Evolutionary conservation across 2,888 invertebrate species (phyloP).

Genomic region (Alitta virens): DNA sequence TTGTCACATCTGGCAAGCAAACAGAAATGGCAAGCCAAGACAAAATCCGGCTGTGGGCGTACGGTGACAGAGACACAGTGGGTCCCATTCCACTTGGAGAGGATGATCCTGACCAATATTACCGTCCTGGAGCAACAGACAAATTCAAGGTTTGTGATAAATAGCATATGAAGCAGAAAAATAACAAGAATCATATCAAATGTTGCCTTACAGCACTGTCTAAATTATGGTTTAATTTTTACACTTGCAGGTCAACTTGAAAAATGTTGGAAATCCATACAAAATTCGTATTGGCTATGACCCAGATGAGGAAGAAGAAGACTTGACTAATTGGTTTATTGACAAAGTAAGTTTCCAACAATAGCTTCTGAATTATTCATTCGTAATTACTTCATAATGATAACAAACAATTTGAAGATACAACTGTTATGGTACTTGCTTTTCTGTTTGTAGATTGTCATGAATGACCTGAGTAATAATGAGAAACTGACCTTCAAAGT

Average conservation of each 20-base stretch:
- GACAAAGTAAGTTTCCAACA: constrained; percentile 39
- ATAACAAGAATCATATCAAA: too few relatives aligned
- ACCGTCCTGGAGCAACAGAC: constrained; percentile 20
- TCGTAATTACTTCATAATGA: too few relatives aligned
- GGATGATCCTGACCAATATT: constrained; percentile 27
- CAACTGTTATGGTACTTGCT: too few relatives aligned
- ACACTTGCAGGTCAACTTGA: constrained; percentile 31
- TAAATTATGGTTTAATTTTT: too few relatives aligned
- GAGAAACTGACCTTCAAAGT: constrained; percentile 36
- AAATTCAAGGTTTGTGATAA: constrained; percentile 42
- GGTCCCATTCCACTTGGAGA: constrained; percentile 17
- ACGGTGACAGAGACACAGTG: not conserved
- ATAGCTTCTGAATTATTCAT: too few relatives aligned
- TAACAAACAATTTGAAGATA: too few relatives aligned
- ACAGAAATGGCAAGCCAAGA: constrained; percentile 15
- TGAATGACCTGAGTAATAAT: constrained; percentile 26
- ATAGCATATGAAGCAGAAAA: too few relatives aligned
- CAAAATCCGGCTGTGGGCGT: not conserved
- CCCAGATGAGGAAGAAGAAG: constrained; percentile 24
- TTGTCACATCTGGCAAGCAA: not conserved
- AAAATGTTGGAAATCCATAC: constrained; percentile 36
- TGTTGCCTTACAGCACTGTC: too few relatives aligned
- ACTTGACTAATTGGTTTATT: constrained; percentile 39
- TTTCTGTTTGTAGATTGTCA: constrained; percentile 31
- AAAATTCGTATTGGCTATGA: constrained; percentile 44